phyloP scores from a whole-genome alignment of 2,113 vertebrate genomes.

The Sinocyclocheilus anshuiensis region DNA sequence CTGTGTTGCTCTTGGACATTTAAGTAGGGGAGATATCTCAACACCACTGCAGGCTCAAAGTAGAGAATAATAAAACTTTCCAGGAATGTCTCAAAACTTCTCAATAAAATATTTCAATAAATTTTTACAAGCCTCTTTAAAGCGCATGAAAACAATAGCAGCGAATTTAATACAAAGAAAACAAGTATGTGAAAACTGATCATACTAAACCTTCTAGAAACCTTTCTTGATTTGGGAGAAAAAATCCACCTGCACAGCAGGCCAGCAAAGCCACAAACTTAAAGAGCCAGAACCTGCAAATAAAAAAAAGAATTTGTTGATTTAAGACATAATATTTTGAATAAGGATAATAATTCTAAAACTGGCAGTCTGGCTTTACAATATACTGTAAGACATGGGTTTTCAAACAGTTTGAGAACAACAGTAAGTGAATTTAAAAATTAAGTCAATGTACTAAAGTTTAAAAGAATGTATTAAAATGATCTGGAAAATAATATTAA shows the following conservation, averaged over 20 bases:
- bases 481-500: neutral
- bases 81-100: neutral
- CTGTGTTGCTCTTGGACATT: slow-evolving; percentile 1
- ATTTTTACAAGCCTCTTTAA: neutral
- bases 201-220: slow-evolving; percentile 87
- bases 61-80: neutral
- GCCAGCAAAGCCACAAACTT: slow-evolving; percentile 86
- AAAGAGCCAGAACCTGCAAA: slow-evolving; percentile 90
- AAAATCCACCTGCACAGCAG: slow-evolving; percentile 94
- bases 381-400: neutral
- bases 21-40: neutral
- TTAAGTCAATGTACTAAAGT: neutral
- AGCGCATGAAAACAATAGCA: neutral
- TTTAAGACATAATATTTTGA: neutral
- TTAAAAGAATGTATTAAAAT: neutral
- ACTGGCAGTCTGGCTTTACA: too few species aligned
- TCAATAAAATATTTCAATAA: neutral
- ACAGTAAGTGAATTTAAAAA: neutral
- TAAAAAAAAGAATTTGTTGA: neutral
- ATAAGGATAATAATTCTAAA: neutral
- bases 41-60: neutral
- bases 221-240: slow-evolving; percentile 87
- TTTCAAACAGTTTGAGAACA: neutral
- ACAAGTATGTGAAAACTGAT: neutral
- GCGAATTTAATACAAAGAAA: neutral